A percentile compares a stretch with the other conserved stretches of the same genome.
Conservation (phyloP, 1,140 invertebrate genomes). For the Caenorhabditis inopinata region DNA sequence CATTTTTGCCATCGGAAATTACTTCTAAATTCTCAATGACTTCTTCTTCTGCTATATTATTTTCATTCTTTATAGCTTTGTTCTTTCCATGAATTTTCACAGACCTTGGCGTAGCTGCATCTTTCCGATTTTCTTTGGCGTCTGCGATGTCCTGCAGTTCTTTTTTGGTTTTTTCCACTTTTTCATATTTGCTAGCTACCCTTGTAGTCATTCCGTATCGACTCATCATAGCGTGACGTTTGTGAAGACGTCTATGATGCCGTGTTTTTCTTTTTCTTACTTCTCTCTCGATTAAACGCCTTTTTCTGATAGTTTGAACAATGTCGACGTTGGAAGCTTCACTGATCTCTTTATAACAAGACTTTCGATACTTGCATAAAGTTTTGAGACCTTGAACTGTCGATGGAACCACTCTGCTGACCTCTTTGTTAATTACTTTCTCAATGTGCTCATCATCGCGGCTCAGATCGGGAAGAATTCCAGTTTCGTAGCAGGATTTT, state of each 20-base stretch:
- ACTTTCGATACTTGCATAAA: slow-evolving; percentile 44
- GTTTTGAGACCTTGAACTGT: slow-evolving; percentile 39
- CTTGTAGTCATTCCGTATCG: slow-evolving; percentile 6
- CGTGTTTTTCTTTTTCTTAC: slow-evolving; percentile 25
- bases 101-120: background rate
- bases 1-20: too few species aligned
- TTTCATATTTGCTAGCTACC: background rate
- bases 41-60: background rate
- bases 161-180: background rate
- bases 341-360: slow-evolving; percentile 43
- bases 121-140: background rate
- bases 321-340: slow-evolving; percentile 3
- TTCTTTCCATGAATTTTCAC: background rate
- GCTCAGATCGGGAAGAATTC: slow-evolving; percentile 42
- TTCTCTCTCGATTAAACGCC: slow-evolving; percentile 33
- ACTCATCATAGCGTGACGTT: background rate
- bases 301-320: slow-evolving; percentile 32
- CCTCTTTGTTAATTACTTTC: slow-evolving; percentile 10
- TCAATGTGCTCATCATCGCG: slow-evolving; percentile 6
- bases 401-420: slow-evolving; percentile 13
- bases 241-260: background rate
- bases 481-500: slow-evolving; percentile 52
- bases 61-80: background rate
- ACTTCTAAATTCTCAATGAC: background rate
- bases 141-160: slow-evolving; percentile 9